These are phyloP conservation scores for Brachyistius frenatus DNA, from an alignment of 2,113 vertebrate species.

Conservation along the genomic window DNA sequence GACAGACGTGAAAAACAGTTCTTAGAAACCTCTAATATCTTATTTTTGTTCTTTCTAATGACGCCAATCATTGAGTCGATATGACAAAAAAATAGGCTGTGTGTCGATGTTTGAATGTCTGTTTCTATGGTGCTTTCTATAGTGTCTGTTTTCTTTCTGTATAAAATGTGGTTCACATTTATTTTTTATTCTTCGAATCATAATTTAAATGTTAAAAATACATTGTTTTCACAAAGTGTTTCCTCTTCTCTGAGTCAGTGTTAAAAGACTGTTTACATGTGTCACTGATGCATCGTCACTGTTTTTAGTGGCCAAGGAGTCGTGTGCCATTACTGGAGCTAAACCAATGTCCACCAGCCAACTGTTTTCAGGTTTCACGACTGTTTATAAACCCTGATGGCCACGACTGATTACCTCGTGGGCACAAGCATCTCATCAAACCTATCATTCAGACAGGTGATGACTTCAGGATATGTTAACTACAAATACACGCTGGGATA, in stretches of 20 bases:
- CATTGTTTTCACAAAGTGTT: neutral
- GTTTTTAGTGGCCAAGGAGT: constrained; percentile 10
- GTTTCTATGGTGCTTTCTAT: too few relatives aligned
- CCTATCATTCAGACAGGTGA: constrained; percentile 58
- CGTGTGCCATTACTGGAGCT: constrained; percentile 57
- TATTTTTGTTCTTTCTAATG: too few relatives aligned
- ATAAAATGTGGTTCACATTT: too few relatives aligned
- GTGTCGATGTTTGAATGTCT: too few relatives aligned
- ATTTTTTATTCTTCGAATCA: too few relatives aligned
- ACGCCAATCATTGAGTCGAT: too few relatives aligned
- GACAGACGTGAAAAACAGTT: too few relatives aligned
- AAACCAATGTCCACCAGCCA: constrained; percentile 45
- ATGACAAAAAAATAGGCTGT: too few relatives aligned
- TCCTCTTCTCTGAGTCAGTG: neutral
- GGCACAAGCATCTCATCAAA: constrained; percentile 10
- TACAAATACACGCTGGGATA: constrained; percentile 20
- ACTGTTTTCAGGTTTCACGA: constrained; percentile 70
- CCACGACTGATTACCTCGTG: constrained; percentile 11
- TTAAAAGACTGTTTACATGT: constrained; percentile 38
- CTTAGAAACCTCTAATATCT: too few relatives aligned
- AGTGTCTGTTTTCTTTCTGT: neutral
- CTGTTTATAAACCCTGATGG: constrained; percentile 58
- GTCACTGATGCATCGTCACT: constrained; percentile 35
- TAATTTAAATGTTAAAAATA: too few relatives aligned
- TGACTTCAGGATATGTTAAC: constrained; percentile 68